These are phyloP conservation scores for Drosophila kepulauana DNA, from an alignment of 1,140 invertebrate species.

Conservation along the genomic window DNA sequence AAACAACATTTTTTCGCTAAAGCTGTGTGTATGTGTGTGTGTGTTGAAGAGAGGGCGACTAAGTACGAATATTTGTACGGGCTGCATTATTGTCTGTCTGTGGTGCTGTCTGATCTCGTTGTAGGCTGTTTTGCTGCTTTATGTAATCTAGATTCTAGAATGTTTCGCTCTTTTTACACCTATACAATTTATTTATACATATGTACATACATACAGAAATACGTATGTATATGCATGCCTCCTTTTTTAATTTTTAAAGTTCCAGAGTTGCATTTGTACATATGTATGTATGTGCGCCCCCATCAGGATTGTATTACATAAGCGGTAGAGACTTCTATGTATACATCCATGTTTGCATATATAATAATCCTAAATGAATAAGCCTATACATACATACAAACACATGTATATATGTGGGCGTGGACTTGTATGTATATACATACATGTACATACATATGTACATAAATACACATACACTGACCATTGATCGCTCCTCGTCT, in stretches of 20 bases:
- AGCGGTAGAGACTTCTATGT: constrained; percentile 47
- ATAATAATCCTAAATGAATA: constrained; percentile 12
- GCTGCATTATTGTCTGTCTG: constrained; percentile 51
- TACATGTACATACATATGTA: neutral
- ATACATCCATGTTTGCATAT: constrained; percentile 28
- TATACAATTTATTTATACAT: neutral
- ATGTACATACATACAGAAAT: constrained; percentile 8
- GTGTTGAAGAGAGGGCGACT: constrained; percentile 25
- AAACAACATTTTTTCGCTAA: constrained; percentile 30
- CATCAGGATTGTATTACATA: constrained; percentile 74
- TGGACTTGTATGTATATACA: neutral
- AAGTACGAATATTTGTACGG: constrained; percentile 44
- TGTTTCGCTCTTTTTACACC: constrained; percentile 19
- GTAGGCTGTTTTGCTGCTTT: constrained; percentile 50
- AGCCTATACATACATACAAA: neutral
- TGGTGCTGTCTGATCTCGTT: constrained; percentile 60
- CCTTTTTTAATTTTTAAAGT: neutral
- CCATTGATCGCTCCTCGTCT: constrained; percentile 15
- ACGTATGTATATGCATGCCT: neutral
- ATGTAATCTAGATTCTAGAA: constrained; percentile 80
- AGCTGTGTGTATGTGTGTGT: constrained; percentile 29
- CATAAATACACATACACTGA: neutral
- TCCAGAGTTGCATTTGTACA: neutral
- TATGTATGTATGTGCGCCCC: constrained; percentile 36
- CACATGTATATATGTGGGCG: constrained; percentile 13